A percentile compares a stretch with the other conserved stretches of the same genome.
phyloP scores from a whole-genome alignment of 1,140 invertebrate genomes.

The Nebria ingens region DNA sequence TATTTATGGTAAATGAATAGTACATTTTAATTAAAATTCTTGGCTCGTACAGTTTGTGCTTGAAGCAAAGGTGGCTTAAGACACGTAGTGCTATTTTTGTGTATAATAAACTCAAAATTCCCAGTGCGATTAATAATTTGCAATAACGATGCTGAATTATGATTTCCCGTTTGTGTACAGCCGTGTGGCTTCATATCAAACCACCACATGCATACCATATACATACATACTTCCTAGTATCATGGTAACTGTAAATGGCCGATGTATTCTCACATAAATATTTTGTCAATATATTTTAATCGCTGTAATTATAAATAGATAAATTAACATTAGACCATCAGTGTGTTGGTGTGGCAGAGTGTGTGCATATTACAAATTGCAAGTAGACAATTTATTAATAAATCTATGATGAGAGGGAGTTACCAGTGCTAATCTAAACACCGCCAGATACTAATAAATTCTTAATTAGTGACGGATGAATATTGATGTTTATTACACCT shows the following conservation, averaged over 20 bases:
- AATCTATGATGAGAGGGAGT: not conserved
- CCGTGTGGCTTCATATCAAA: too few species aligned
- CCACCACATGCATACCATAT: too few species aligned
- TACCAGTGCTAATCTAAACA: not conserved
- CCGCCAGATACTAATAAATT: not conserved
- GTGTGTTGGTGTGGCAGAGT: not conserved
- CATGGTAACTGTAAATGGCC: not conserved
- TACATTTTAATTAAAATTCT: too few species aligned
- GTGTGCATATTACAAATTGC: constrained; percentile 1
- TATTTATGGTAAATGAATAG: too few species aligned
- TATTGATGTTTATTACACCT: not conserved
- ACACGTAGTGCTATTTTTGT: not conserved
- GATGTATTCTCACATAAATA: not conserved
- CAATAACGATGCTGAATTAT: not conserved
- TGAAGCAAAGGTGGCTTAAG: too few species aligned
- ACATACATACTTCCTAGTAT: not conserved
- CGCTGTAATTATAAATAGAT: not conserved
- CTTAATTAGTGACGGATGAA: not conserved
- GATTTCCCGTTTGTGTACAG: not conserved
- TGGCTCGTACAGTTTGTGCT: too few species aligned
- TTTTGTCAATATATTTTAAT: not conserved
- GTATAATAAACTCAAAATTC: not conserved
- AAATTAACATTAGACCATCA: not conserved
- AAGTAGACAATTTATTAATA: not conserved
- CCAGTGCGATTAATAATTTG: not conserved